Evolutionary conservation across 2,888 invertebrate species (phyloP), one percentile per base, ranked within the genome.

Genomic region (Temnothorax rugatulus): DNA sequence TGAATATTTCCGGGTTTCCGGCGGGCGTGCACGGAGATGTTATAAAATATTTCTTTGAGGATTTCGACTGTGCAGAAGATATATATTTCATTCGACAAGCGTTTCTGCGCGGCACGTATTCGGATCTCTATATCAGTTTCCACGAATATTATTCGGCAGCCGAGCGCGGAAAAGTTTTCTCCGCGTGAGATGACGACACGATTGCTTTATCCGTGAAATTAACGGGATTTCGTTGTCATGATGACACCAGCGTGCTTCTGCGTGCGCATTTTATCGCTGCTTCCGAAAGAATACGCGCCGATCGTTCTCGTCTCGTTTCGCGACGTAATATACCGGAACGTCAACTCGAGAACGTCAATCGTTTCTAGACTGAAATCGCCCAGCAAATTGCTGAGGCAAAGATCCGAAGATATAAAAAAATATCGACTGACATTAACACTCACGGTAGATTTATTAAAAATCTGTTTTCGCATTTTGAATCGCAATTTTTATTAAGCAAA

Each of bases 141-240:
- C 74, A 38, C 83, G 77, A 85, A 88, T 85, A 88, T 88, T 83
- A 84, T 84, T 73, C 68, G 79, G 18, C 29, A 13, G 77, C 57
- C 21, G 54, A 64, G 44, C 50, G 38, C 57, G 59, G 76, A 83
- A 59, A 88, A 85, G 68, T 86, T 88, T 57, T 29, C 29, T 50
- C 52, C n/a, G 66, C 15, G 61, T 71, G 54, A 18, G 9, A 34
- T 15, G 21, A 18, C 47, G 29, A 68, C 71, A 73, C 68, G 66
- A 73, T 69, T 63, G 73, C 77, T 83, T 83, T 88, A 84, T 83
- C 54, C 79, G 71, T 66, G 57, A 85, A 88, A 88, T 88, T 88
- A 88, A 88, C 82, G 75, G 83, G 83, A 86, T 88, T 88, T 86
- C 83, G 34, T 79, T 81, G 57, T 61, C 73, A 81, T 21, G n/a